Evolutionary conservation across 2,888 invertebrate species (phyloP).

Genomic region (Geophilus truncorum): DNA sequence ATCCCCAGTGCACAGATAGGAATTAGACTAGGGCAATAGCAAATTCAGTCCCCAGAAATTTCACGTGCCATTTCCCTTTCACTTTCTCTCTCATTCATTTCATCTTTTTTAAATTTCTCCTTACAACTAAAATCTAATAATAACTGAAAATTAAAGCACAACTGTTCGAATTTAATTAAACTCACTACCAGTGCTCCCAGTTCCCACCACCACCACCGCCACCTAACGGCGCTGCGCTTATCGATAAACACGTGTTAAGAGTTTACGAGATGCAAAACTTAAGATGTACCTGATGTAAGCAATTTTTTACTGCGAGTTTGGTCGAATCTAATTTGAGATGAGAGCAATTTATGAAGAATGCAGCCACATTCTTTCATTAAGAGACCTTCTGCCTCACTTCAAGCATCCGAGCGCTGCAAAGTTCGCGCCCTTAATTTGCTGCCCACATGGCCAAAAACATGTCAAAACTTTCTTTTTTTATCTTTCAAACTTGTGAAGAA

Average conservation of each 20-base stretch:
- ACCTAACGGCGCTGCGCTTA: neutral
- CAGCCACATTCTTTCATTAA: conserved; percentile 17
- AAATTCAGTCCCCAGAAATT: neutral
- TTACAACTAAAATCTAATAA: neutral
- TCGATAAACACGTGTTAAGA: neutral
- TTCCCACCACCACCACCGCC: no score
- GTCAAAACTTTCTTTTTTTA: neutral
- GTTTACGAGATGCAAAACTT: neutral
- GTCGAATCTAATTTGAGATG: neutral
- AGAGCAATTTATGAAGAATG: conserved; percentile 3
- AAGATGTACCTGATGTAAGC: neutral
- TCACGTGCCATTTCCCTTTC: neutral
- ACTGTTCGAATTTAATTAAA: neutral
- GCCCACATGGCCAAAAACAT: neutral
- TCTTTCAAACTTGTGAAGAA: neutral
- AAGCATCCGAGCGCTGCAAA: neutral
- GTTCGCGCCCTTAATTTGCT: neutral
- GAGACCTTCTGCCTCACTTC: neutral
- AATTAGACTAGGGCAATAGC: neutral
- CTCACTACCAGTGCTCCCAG: no score
- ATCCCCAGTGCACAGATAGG: neutral
- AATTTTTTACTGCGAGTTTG: neutral
- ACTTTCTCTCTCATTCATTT: neutral
- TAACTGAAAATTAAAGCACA: neutral
- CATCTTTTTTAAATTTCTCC: neutral